Base-by-base conservation (phyloP, 2,888 invertebrate species). In the Cheilosia impressa region DNA sequence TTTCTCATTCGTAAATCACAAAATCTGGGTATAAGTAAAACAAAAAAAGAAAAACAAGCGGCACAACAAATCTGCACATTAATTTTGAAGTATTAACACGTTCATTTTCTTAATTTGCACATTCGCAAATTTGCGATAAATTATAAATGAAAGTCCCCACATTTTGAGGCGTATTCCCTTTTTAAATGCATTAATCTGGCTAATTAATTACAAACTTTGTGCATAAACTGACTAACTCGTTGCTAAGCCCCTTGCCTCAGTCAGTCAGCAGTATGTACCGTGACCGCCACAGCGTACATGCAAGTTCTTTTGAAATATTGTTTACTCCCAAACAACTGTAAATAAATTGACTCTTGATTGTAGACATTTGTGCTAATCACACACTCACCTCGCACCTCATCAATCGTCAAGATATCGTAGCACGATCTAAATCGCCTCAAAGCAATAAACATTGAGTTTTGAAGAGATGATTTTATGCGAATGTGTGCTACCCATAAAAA, bases 131-230 rank as follows among this genome's bases (percentile, higher is more conserved):
- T 15, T 24, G 4, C 27, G n/a, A 31, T 17, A 47, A n/a, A 24
- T n/a, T n/a, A 15, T n/a, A 17, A 55, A 55, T 41, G 13, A 68
- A 68, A 57, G 31, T 41, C 22, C 5, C n/a, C 19, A 17, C 22
- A 41, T 15, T n/a, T 62, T 63, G 55, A 73, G 53, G 31, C 19
- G 45, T 73, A 63, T 34, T 22, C 22, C 9, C 45, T 34, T 27
- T 53, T 71, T 58, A 50, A 71, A 38, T n/a, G 71, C 60, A 50
- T 15, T 63, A 63, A 73, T 45, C 73, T 22, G n/a, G 2, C 19
- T 43, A 63, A 73, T 73, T 73, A 63, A 73, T 73, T 73, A 73
- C n/a, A 2, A 63, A 53, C 53, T 55, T 55, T 63, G 31, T 17
- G 63, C 45, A 55, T 34, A 55, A 34, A 45, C 22, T 31, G 43